Evolutionary conservation across 2,797 vertebrate species (phyloP).

Genomic region (Hippoglossus hippoglossus): DNA sequence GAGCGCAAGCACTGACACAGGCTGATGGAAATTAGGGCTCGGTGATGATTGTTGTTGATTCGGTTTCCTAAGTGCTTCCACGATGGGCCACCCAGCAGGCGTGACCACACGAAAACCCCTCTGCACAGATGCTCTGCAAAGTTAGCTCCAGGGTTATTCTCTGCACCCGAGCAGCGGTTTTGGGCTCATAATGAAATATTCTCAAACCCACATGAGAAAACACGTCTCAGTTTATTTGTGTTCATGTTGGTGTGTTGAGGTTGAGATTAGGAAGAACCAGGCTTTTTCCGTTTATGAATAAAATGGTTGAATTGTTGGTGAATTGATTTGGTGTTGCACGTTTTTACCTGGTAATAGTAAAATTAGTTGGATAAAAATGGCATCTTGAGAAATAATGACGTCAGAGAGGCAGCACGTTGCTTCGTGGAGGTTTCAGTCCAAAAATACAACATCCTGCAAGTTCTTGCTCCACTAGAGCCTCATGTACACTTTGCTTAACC

Average conservation of each 20-base stretch:
- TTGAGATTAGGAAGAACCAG: constrained; percentile 32
- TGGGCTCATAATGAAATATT: constrained; percentile 50
- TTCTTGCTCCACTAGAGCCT: constrained; percentile 34
- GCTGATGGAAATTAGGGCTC: constrained; percentile 27
- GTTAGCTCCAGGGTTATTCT: constrained; percentile 26
- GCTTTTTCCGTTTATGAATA: constrained; percentile 30
- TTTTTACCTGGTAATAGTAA: constrained; percentile 16
- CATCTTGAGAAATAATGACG: constrained; percentile 38
- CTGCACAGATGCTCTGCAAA: constrained; percentile 56
- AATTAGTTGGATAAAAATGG: constrained; percentile 2
- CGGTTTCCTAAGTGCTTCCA: constrained; percentile 66
- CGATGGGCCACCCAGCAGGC: constrained; percentile 74
- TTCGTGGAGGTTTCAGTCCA: constrained; percentile 31
- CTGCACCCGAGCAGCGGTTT: constrained; percentile 32
- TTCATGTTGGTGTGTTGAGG: constrained; percentile 55
- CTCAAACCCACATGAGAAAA: constrained; percentile 43
- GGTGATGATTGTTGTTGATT: constrained; percentile 73
- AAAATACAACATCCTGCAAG: constrained; percentile 32
- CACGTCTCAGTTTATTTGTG: constrained; percentile 48
- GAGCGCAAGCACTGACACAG: constrained; percentile 7
- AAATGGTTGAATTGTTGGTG: constrained; percentile 3
- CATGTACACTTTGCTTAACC: constrained; percentile 28
- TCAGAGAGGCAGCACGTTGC: constrained; percentile 43
- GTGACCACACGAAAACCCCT: constrained; percentile 63
- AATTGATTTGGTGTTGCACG: constrained; percentile 9